Percentiles rank a stretch among this genome's conserved stretches.
phyloP scores from a whole-genome alignment of 2,113 vertebrate species.

The Dromiciops gliroides region DNA sequence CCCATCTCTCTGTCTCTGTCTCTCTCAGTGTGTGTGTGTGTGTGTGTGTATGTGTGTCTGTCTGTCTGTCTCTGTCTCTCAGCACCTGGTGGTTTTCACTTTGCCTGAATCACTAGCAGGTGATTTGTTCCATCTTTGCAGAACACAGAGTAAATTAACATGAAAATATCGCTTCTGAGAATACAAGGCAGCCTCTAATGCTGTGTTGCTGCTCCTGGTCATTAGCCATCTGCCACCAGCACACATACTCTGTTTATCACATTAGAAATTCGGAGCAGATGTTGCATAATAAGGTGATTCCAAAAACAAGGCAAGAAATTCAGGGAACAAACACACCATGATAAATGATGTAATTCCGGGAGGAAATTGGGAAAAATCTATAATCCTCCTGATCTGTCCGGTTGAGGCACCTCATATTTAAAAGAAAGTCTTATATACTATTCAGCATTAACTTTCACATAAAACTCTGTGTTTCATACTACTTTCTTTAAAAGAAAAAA shows the following conservation, averaged over 20 bases:
- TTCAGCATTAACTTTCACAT: background rate
- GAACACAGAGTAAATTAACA: constrained; percentile 81
- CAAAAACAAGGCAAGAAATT: constrained; percentile 80
- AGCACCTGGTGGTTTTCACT: constrained; percentile 68
- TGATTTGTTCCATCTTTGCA: constrained; percentile 78
- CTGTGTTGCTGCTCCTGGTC: constrained; percentile 80
- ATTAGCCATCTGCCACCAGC: constrained; percentile 82
- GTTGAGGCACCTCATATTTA: constrained; percentile 66
- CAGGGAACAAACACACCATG: constrained; percentile 76
- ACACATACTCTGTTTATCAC: constrained; percentile 80
- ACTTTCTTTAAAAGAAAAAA: constrained; percentile 42
- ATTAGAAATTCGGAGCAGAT: constrained; percentile 84
- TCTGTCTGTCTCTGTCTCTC: background rate
- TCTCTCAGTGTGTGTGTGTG: too few species aligned
- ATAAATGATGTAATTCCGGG: constrained; percentile 62
- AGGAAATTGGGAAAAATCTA: constrained; percentile 40
- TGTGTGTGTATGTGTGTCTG: too few species aligned
- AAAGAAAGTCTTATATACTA: constrained; percentile 21
- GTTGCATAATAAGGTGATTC: constrained; percentile 83
- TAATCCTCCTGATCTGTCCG: constrained; percentile 46
- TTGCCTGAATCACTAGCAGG: constrained; percentile 70
- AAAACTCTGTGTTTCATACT: constrained; percentile 16
- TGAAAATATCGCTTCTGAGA: constrained; percentile 83
- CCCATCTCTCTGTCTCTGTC: background rate
- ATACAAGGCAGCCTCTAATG: constrained; percentile 78